phyloP scores from a whole-genome alignment of 2,113 vertebrate genomes.

The Camelus dromedarius region DNA sequence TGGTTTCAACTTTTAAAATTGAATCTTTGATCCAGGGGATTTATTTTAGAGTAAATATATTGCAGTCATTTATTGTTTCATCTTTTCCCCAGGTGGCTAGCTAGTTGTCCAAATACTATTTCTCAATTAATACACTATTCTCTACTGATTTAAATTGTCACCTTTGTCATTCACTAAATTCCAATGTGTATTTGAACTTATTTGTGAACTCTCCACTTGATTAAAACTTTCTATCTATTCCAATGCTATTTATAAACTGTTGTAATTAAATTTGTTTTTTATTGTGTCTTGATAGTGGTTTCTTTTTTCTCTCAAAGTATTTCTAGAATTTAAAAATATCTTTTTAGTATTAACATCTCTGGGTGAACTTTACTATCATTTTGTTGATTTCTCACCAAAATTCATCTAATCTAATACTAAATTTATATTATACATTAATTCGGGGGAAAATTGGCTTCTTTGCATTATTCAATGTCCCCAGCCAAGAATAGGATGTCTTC shows the following conservation, averaged over 20 bases:
- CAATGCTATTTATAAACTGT: background rate
- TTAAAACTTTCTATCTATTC: background rate
- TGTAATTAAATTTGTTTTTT: background rate
- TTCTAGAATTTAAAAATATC: background rate
- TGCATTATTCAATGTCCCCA: background rate
- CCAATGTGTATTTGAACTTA: background rate
- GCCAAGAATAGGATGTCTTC: background rate
- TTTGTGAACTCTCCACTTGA: background rate
- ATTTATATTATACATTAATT: background rate
- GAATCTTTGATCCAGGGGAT: background rate
- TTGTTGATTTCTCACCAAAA: background rate
- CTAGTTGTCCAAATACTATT: background rate
- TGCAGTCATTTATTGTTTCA: background rate
- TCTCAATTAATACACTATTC: background rate
- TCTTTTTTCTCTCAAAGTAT: background rate
- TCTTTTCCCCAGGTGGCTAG: background rate
- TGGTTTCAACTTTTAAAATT: background rate
- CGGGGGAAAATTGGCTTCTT: background rate
- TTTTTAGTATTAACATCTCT: background rate
- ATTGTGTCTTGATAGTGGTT: background rate
- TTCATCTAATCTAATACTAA: background rate
- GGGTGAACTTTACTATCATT: background rate
- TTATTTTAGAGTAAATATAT: slow-evolving; percentile 15
- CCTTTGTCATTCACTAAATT: slow-evolving; percentile 25
- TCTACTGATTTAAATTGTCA: background rate